Conservation (phyloP, 2,888 invertebrate genomes). For the Phalera bucephala region DNA sequence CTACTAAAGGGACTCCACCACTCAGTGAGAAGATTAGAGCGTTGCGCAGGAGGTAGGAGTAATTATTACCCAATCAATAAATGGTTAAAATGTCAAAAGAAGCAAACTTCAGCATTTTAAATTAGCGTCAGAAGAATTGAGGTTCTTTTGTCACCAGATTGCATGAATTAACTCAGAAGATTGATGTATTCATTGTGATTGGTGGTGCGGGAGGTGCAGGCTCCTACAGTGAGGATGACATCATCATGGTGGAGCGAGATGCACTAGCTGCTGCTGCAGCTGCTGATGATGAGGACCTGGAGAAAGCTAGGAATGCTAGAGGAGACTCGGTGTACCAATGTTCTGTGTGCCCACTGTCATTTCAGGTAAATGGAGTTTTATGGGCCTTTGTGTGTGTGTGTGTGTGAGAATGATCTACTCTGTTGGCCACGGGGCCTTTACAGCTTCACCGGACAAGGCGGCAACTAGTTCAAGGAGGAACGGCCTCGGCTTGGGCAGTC, state of each 20-base stretch:
- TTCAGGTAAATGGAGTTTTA: constrained; percentile 48
- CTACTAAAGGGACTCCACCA: constrained; percentile 49
- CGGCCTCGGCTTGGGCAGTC: too few species aligned
- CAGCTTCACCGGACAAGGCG: too few species aligned
- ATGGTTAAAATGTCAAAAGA: too few species aligned
- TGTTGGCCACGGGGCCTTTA: too few species aligned
- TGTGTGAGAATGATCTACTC: too few species aligned
- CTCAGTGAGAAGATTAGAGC: constrained; percentile 72
- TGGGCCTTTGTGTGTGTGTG: too few species aligned
- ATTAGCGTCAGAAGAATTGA: too few species aligned
- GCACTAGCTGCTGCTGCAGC: constrained; percentile 60
- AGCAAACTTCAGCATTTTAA: too few species aligned
- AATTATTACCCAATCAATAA: background rate
- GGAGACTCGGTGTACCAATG: constrained; percentile 71
- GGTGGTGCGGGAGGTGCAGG: constrained; percentile 59
- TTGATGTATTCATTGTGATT: constrained; percentile 75
- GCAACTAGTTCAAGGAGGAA: too few species aligned
- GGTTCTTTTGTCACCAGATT: too few species aligned
- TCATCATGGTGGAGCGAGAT: constrained; percentile 71
- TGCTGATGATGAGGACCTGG: constrained; percentile 57
- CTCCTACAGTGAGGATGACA: constrained; percentile 68
- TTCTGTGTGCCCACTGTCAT: constrained; percentile 65
- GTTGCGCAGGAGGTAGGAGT: constrained; percentile 53
- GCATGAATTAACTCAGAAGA: constrained; percentile 71
- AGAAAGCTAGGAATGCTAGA: constrained; percentile 54